Base-by-base conservation (phyloP, 2,797 vertebrate species). In the Spinus pinus region DNA sequence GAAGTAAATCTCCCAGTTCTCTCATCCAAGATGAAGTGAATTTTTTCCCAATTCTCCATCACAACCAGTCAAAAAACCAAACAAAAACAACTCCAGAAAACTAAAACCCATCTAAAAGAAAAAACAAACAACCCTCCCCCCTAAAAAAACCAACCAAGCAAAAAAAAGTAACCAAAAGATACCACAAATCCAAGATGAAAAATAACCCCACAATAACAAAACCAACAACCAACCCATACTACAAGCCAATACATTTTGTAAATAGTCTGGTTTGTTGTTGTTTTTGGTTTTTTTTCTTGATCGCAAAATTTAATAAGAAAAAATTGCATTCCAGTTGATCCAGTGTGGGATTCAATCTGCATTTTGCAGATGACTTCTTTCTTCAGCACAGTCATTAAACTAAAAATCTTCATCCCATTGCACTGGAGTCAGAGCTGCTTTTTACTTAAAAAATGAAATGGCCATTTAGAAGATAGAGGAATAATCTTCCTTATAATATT, bases 401-500 rank as follows among this genome's bases (percentile, higher is more conserved):
- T 82, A 77, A 47, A 80, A 67, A 82, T 47, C 37, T 39, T 39
- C 24, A 60, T 70, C 33, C 30, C 20, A 37, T 85, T 95, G 84
- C 66, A 7, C 12, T 25, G 17, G 28, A 75, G 46, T 62, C n/a
- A 71, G 42, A 56, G 28, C 39, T 57, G 70, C 22, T 82, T 81
- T 88, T 73, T 88, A 28, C 47, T 85, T 86, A 88, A 94, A 77
- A 75, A 66, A 62, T 90, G 6, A 80, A 93, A 88, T 56, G 16
- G 58, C 24, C 30, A 9, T 71, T 84, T 66, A 87, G 57, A 85
- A 88, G 70, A 81, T 14, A 57, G 21, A 86, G 41, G 30, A 85
- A 87, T 31, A 54, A 86, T 53, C 49, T 85, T 82, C 42, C 53
- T 90, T 21, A 13, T 70, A 65, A 39, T 54, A 69, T 22, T 17